Evolutionary conservation across 2,113 vertebrate species (phyloP), one percentile per base, ranked within the genome.

Genomic region (Actinemys pallida): DNA sequence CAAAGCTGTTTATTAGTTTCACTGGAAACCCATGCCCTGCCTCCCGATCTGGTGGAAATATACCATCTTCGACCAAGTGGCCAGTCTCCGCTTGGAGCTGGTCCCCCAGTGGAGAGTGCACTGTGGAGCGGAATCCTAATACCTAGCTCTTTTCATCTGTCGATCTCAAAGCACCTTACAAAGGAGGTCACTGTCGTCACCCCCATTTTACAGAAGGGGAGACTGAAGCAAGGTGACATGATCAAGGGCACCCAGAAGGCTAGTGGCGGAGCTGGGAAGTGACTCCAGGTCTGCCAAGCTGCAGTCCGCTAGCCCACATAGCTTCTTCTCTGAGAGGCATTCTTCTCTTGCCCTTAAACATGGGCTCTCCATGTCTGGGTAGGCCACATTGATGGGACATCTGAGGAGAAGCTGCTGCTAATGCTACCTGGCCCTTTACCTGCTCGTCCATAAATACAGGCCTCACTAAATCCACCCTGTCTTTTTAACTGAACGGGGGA

Each of bases 1-100:
- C 90, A 97, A 45, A 90, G 85, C 89, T 49, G 89, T 89, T 87
- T 88, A 88, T 91, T 84, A 94, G 47, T 47, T 47, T 78, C 87
- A 90, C 4, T 14, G 59, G 4, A 0, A 9, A 25, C 42, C 56
- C 81, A 12, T 16, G n/a, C 5, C 52, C 49, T 8, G 1, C 27
- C 76, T 47, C 57, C 82, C 53, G n/a, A 49, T 5, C 0, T 14
- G 5, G 10, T 10, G 49, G 59, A 92, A 45, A 80, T 8, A 5
- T 42, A 27, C 42, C 42, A 11, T 79, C 31, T 35, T 88, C 31
- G 11, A 45, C 84, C 50, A 27, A 53, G 29, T 35, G 31, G 19
- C 20, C 80, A n/a, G 5, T 31, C 20, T 14, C 10, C 11, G 19
- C 20, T 69, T 45, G 14, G 19, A 76, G 31, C 31, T 9, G 57